These are phyloP conservation scores for Dryomyza anilis DNA, from an alignment of 2,888 invertebrate species.

Conservation along the genomic window DNA sequence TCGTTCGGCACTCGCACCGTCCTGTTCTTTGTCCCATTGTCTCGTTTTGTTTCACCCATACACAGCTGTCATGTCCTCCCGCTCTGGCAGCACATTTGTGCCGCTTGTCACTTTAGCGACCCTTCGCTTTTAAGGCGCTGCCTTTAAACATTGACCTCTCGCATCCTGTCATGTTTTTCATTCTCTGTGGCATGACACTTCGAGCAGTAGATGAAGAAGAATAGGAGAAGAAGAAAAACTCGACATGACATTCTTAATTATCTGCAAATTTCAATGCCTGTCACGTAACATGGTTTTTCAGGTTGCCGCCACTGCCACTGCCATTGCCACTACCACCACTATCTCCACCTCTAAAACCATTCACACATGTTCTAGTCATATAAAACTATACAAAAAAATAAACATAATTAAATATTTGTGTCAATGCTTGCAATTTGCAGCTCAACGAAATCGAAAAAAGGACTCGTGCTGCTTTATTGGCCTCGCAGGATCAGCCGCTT, in stretches of 20 bases:
- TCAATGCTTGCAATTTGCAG: not conserved
- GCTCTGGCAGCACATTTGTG: not conserved
- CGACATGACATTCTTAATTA: constrained; percentile 39
- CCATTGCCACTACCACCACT: not conserved
- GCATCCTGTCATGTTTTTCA: not conserved
- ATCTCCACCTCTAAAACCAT: not conserved
- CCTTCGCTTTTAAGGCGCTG: too few relatives aligned
- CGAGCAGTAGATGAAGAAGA: not conserved
- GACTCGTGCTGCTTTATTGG: constrained; percentile 31
- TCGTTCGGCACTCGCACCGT: not conserved
- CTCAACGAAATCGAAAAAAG: not conserved
- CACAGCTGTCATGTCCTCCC: not conserved
- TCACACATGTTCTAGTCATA: not conserved
- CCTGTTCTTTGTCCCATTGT: not conserved
- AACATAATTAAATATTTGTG: not conserved
- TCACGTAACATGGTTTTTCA: constrained; percentile 43
- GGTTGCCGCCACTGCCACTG: not conserved
- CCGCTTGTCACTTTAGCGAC: too few relatives aligned
- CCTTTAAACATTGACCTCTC: too few relatives aligned
- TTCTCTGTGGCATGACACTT: not conserved
- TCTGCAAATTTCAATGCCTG: constrained; percentile 45
- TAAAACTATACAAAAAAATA: too few relatives aligned
- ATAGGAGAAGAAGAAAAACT: not conserved
- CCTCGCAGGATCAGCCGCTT: constrained; percentile 26
- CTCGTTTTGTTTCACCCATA: not conserved